Conservation (phyloP, 2,797 vertebrate genomes). For the Philypnodon macrostomus region DNA sequence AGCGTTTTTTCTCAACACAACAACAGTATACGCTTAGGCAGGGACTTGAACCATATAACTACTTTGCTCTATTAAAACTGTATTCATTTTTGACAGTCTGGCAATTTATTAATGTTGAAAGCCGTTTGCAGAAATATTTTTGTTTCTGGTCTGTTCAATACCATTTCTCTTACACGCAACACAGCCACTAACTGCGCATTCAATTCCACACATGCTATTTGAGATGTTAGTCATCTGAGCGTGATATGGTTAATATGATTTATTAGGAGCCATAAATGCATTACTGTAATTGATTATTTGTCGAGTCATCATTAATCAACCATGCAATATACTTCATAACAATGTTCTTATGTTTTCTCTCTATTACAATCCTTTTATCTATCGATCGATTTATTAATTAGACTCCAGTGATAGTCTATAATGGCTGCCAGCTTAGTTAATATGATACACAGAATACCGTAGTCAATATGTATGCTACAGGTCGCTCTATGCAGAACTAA, state of each 20-base stretch:
- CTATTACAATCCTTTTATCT: neutral
- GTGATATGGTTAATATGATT: no score
- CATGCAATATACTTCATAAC: neutral
- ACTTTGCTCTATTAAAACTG: neutral
- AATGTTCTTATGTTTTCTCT: neutral
- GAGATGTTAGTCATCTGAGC: no score
- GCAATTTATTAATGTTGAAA: neutral
- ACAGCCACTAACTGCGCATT: no score
- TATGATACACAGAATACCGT: neutral
- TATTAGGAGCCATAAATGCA: no score
- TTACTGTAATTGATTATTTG: no score
- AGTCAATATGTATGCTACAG: conserved; percentile 6
- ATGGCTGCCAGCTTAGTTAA: conserved; percentile 5
- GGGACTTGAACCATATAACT: no score
- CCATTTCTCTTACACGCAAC: neutral
- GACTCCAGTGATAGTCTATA: conserved; percentile 4
- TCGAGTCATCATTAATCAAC: conserved; percentile 9
- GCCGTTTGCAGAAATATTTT: no score
- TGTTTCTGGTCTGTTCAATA: no score
- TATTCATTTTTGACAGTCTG: neutral
- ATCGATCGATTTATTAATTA: conserved; percentile 7
- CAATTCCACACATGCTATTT: no score
- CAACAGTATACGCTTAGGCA: no score
- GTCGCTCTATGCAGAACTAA: neutral
- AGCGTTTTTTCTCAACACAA: no score